Evolutionary conservation across 35 echinoderm and acorn worm species (phyloP), one percentile per base, ranked within the genome.

Genomic region (Chiridota heheva): DNA sequence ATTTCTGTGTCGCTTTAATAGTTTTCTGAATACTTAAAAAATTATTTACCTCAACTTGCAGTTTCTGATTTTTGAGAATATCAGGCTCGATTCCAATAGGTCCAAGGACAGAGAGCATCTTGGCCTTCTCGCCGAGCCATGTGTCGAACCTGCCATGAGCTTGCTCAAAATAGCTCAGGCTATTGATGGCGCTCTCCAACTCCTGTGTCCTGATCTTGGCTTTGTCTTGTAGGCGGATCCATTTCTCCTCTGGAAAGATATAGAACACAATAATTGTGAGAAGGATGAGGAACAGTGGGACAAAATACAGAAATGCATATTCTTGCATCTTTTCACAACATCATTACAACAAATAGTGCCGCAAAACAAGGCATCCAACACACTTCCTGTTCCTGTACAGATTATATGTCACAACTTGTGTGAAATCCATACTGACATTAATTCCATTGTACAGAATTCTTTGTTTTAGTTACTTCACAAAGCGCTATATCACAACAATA

Each of bases 111-210:
- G 84, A 80, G 20, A 87, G 82, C 88, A 98, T 98, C 86, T 91
- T 98, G 48, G 91, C 95, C 53, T 98, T 98, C 73, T 91, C 88
- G 36, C 84, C 87, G 36, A 98, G 81, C 95, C 95, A 98, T 70
- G 89, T 98, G 58, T 92, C 90, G 8, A 98, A 76, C 17, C 95
- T 80, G 60, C 84, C 92, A 70, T 86, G 68, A 31, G 95, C 95
- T n/a, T 74, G 39, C 74, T 98, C 95, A 70, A 98, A 98, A 65
- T 98, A 84, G 25, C 89, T 88, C 15, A 98, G 81, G 59, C 89
- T 92, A n/a, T 84, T 91, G 70, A 91, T 91, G 48, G 95, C 95
- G 17, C 78, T 76, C 64, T 98, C 95, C 40, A 98, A 60, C 7
- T 86, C 89, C 67, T 98, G 89, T 12, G 85, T 98, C 41, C 95